Percentiles rank a stretch among this genome's conserved stretches.
These are phyloP conservation scores for Pseudomyrmex gracilis DNA, from an alignment of 1,140 invertebrate genomes.

Conservation along the genomic window DNA sequence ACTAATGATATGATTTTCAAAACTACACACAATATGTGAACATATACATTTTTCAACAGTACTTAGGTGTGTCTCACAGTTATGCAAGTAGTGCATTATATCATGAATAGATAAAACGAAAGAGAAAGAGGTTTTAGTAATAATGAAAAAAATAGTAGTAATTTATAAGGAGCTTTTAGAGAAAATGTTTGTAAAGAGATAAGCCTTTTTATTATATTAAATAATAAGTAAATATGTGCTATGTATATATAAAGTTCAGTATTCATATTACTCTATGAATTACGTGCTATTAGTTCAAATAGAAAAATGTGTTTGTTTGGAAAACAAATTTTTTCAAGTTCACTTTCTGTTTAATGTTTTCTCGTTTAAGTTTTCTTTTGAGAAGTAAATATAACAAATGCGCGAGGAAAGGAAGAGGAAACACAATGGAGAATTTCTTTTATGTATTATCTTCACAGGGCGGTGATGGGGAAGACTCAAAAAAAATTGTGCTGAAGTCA, in stretches of 20 bases:
- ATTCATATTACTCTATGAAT: not conserved
- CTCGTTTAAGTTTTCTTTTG: not conserved
- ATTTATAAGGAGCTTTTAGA: too few species aligned
- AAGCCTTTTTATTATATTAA: too few species aligned
- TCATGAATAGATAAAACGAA: not conserved
- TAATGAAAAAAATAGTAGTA: too few species aligned
- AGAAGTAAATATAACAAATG: slow-evolving; percentile 21
- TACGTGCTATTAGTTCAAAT: not conserved
- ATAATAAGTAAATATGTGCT: too few species aligned
- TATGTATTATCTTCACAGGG: slow-evolving; percentile 83
- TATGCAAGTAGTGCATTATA: slow-evolving; percentile 8
- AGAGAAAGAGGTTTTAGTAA: too few species aligned
- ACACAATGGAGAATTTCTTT: slow-evolving; percentile 65
- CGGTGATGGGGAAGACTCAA: slow-evolving; percentile 87
- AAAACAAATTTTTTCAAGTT: slow-evolving; percentile 17
- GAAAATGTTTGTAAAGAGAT: too few species aligned
- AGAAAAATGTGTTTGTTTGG: not conserved
- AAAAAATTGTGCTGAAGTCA: slow-evolving; percentile 88
- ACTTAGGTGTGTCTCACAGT: not conserved
- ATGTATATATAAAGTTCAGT: too few species aligned
- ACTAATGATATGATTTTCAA: not conserved
- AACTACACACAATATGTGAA: not conserved
- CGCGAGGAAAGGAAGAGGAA: not conserved
- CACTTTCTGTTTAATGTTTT: slow-evolving; percentile 15
- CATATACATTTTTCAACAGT: slow-evolving; percentile 1